A percentile compares a stretch with the other conserved stretches of the same genome.
Conservation (phyloP, 2,113 vertebrate genomes). For the Brienomyrus brachyistius region DNA sequence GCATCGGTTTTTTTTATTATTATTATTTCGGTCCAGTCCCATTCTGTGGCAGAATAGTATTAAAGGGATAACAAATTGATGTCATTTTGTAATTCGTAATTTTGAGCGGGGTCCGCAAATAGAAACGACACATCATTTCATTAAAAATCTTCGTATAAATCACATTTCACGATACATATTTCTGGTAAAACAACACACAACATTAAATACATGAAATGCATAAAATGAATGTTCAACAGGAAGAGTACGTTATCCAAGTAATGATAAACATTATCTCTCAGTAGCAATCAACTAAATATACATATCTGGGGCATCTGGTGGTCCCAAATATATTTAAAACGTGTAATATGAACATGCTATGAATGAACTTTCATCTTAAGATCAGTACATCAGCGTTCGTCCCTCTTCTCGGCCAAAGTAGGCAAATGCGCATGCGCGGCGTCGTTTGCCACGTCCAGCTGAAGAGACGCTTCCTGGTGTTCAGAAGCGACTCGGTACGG, state of each 20-base stretch:
- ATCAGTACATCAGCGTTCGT: background rate
- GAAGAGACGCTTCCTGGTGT: constrained; percentile 3
- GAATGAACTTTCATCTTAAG: background rate
- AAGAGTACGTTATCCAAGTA: background rate
- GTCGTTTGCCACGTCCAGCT: constrained; percentile 14
- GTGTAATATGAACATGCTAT: background rate
- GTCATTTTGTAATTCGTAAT: background rate
- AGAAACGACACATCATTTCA: background rate
- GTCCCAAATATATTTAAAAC: background rate
- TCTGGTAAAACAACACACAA: background rate
- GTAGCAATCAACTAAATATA: background rate
- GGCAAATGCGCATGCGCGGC: background rate
- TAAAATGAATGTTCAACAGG: background rate
- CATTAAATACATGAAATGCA: background rate
- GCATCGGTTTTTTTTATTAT: background rate
- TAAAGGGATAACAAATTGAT: background rate
- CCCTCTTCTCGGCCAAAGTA: background rate
- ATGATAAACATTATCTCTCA: background rate
- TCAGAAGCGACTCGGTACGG: background rate
- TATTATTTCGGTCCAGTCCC: background rate
- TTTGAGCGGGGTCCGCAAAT: background rate
- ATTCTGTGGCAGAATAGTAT: background rate
- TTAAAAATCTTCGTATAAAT: background rate
- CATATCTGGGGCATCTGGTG: background rate
- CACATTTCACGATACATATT: background rate